Conservation (phyloP, 2,113 vertebrate species). For the Nesospiza acunhae region DNA sequence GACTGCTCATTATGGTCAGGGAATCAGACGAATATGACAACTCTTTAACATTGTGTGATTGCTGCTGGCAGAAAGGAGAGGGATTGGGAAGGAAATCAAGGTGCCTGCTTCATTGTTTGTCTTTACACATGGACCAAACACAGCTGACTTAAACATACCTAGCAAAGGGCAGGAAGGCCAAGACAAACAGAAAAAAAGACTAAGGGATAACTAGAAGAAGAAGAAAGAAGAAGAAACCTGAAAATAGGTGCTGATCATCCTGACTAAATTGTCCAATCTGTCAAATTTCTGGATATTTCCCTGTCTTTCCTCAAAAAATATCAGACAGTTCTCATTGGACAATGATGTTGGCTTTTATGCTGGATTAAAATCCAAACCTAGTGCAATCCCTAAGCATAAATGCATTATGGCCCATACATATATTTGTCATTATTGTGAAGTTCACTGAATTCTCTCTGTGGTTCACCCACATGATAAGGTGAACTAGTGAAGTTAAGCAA, state of each 20-base stretch:
- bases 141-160: not conserved
- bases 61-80: not conserved
- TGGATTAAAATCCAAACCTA: not conserved
- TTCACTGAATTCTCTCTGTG: not conserved
- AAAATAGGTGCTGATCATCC: not conserved
- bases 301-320: not conserved
- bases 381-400: not conserved
- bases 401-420: not conserved
- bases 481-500: not conserved
- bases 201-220: not conserved
- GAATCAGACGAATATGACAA: not conserved
- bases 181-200: not conserved
- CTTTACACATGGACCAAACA: not conserved
- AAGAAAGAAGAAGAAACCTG: not conserved
- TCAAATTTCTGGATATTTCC: not conserved
- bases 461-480: not conserved
- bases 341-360: not conserved
- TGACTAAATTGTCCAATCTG: not conserved
- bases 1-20: not conserved
- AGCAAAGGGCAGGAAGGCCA: not conserved
- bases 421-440: not conserved
- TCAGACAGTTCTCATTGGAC: not conserved
- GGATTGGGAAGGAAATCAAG: not conserved
- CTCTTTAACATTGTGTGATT: not conserved
- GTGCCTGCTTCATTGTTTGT: not conserved